Conservation (phyloP, 1,140 invertebrate species). For the Drosophila nigromelanica region DNA sequence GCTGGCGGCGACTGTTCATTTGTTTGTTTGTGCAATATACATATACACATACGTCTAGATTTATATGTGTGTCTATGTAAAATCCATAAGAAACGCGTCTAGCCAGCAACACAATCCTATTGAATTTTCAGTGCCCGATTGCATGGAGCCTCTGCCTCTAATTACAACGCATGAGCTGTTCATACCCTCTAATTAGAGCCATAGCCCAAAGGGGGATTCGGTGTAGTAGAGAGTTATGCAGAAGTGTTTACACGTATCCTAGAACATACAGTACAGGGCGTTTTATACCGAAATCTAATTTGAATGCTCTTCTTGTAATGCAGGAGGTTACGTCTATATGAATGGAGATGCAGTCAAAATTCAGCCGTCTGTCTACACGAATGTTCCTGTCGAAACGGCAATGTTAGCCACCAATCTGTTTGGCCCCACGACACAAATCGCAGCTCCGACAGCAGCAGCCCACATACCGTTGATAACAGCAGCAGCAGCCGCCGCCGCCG, state of each 20-base stretch:
- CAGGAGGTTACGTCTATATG: slow-evolving; percentile 83
- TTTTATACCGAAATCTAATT: background rate
- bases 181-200: too few species aligned
- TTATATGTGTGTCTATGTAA: background rate
- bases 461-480: slow-evolving; percentile 81
- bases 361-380: slow-evolving; percentile 76
- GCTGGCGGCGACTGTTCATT: slow-evolving; percentile 38
- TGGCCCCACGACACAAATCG: slow-evolving; percentile 75
- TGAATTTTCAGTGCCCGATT: slow-evolving; percentile 17
- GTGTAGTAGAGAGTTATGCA: too few species aligned
- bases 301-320: slow-evolving; percentile 2
- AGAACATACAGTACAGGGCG: too few species aligned
- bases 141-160: slow-evolving; percentile 19
- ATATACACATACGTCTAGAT: background rate
- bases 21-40: slow-evolving; percentile 46
- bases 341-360: slow-evolving; percentile 83
- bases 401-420: slow-evolving; percentile 82
- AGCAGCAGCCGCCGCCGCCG: slow-evolving; percentile 59
- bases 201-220: too few species aligned
- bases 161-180: slow-evolving; percentile 18
- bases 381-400: slow-evolving; percentile 83
- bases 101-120: slow-evolving; percentile 25
- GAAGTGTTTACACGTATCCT: too few species aligned
- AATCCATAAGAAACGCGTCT: slow-evolving; percentile 21
- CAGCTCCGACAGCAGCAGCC: slow-evolving; percentile 71